These are phyloP conservation scores for Propithecus perrieri DNA, from an alignment of 2,797 vertebrate species.

Conservation along the genomic window DNA sequence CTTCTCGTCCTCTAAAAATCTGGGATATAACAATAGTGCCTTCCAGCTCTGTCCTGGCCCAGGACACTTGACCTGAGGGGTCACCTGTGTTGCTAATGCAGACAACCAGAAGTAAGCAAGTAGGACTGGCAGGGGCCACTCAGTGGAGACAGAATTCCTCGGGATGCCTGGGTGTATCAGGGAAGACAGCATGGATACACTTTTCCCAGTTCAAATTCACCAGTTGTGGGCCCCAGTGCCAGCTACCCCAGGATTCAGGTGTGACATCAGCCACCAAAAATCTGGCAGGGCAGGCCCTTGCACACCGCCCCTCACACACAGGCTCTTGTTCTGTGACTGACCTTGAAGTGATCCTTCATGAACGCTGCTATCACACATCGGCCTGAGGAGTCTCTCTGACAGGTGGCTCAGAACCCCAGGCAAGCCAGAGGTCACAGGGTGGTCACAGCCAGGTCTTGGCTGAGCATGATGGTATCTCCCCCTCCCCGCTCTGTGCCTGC, in stretches of 20 bases:
- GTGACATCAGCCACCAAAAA: not conserved
- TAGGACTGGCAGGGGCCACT: not conserved
- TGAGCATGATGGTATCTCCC: not conserved
- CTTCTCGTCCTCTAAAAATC: not conserved
- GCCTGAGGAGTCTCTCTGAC: not conserved
- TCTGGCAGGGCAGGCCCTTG: not conserved
- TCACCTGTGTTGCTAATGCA: not conserved
- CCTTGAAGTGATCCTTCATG: not conserved
- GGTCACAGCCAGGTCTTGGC: not conserved
- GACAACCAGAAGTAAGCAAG: not conserved
- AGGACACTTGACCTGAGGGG: not conserved
- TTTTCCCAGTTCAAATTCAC: not conserved
- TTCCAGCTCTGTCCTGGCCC: not conserved
- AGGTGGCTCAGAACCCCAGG: not conserved
- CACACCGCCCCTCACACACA: accelerated
- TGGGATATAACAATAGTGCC: not conserved
- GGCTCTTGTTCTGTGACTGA: not conserved
- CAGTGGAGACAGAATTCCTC: not conserved
- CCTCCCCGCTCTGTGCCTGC: not conserved
- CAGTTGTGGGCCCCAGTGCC: not conserved
- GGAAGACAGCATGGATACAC: not conserved
- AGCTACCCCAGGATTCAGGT: not conserved
- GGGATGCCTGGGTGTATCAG: not conserved
- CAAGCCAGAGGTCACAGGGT: not conserved
- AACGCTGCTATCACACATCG: accelerated